A percentile compares a stretch with the other conserved stretches of the same genome.
These are phyloP conservation scores for Coranthus polyacanthus DNA, from an alignment of 2,797 vertebrate genomes.

Conservation along the genomic window DNA sequence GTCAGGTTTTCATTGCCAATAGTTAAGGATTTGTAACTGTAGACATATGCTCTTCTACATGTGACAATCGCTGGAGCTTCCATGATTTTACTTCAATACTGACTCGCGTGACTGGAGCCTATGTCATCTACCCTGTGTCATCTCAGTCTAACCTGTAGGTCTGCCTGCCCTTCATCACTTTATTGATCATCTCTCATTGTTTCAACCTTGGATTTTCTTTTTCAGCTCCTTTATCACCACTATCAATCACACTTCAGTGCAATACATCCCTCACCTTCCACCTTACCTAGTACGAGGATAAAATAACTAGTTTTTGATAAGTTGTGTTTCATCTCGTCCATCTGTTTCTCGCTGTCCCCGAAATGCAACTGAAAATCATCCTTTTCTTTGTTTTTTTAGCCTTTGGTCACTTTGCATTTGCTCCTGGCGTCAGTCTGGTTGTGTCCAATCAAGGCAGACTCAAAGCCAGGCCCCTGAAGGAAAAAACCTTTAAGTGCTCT, in stretches of 20 bases:
- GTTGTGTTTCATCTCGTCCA: slow-evolving; percentile 14
- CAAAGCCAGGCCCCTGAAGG: slow-evolving; percentile 48
- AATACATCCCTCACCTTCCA: slow-evolving; percentile 14
- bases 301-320: slow-evolving; percentile 15
- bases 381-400: background rate
- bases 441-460: slow-evolving; percentile 39
- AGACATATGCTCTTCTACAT: too few relatives aligned
- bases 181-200: slow-evolving; percentile 78
- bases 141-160: slow-evolving; percentile 41
- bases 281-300: slow-evolving; percentile 18
- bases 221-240: slow-evolving; percentile 40
- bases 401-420: slow-evolving; percentile 1
- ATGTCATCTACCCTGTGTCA: slow-evolving; percentile 34
- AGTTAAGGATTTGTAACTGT: too few relatives aligned
- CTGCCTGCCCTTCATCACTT: slow-evolving; percentile 63
- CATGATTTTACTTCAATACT: background rate
- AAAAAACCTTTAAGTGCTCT: slow-evolving; percentile 65
- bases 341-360: slow-evolving; percentile 1
- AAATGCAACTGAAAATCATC: slow-evolving; percentile 4
- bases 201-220: slow-evolving; percentile 70
- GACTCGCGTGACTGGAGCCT: slow-evolving; percentile 29
- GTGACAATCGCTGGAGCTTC: too few relatives aligned
- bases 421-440: slow-evolving; percentile 20
- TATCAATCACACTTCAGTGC: slow-evolving; percentile 63
- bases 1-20: too few relatives aligned